Percentiles rank a stretch among this genome's conserved stretches.
phyloP scores from a whole-genome alignment of 2,113 vertebrate genomes.

The Formicarius rufipectus region DNA sequence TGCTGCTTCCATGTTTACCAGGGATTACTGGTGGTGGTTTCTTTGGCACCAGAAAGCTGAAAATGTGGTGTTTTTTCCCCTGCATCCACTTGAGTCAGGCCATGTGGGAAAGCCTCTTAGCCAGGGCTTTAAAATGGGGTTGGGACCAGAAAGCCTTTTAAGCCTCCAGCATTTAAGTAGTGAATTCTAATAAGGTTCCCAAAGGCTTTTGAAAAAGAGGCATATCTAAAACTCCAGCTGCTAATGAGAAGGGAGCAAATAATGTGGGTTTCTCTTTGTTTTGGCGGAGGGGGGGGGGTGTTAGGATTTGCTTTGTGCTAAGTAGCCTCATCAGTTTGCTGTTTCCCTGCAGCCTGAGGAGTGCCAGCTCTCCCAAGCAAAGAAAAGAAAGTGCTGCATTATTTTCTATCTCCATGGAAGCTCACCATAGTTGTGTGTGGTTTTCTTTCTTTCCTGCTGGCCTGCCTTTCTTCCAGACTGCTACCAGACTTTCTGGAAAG shows the following conservation, averaged over 20 bases:
- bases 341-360: neutral
- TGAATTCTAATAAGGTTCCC: neutral
- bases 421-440: neutral
- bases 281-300: neutral
- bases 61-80: neutral
- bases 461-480: neutral
- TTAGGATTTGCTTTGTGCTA: neutral
- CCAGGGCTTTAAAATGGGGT: neutral
- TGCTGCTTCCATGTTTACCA: neutral
- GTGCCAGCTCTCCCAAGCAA: constrained; percentile 31
- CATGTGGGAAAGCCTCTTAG: neutral
- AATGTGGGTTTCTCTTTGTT: neutral
- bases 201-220: neutral
- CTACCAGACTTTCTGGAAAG: neutral
- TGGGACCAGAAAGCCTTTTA: neutral
- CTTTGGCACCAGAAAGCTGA: neutral
- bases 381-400: constrained; percentile 9
- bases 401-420: constrained; percentile 63
- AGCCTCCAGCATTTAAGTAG: neutral
- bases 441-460: neutral
- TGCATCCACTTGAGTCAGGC: neutral
- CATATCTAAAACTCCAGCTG: neutral
- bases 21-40: neutral
- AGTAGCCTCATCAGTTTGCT: constrained; percentile 24
- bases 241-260: neutral